Evolutionary conservation across 2,113 vertebrate genomes (phyloP).

Genomic region (Pterocles gutturalis): DNA sequence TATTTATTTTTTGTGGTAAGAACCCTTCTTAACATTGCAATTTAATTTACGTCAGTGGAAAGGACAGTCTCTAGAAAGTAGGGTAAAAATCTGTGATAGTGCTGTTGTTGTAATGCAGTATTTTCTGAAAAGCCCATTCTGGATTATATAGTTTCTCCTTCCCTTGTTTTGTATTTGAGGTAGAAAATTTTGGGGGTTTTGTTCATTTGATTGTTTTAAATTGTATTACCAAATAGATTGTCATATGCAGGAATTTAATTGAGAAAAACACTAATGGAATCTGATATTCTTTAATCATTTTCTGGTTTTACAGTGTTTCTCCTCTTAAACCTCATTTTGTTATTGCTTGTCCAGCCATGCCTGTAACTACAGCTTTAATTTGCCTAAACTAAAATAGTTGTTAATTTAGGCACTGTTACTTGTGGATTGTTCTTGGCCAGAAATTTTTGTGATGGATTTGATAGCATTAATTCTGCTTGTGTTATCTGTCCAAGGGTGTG

Average conservation of each 20-base stretch:
- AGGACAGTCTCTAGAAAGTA: background rate
- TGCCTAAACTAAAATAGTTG: background rate
- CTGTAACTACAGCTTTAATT: background rate
- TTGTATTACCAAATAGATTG: background rate
- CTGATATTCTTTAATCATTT: background rate
- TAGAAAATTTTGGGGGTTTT: background rate
- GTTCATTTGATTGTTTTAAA: background rate
- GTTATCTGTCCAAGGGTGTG: background rate
- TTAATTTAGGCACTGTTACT: background rate
- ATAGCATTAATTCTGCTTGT: background rate
- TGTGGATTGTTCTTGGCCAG: background rate
- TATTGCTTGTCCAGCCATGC: background rate
- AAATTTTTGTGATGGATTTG: background rate
- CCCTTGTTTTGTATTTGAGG: background rate
- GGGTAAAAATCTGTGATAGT: background rate
- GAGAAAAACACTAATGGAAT: background rate
- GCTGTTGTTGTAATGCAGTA: background rate
- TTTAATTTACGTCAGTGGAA: background rate
- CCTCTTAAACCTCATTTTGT: background rate
- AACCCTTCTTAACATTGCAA: background rate
- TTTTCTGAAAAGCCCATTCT: background rate
- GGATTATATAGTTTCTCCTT: background rate
- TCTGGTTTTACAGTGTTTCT: background rate
- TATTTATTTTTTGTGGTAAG: background rate
- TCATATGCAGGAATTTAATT: background rate